A percentile compares a stretch with the other conserved stretches of the same genome.
Evolutionary conservation across 2,888 invertebrate species (phyloP).

Genomic region (Meteorus cinctellus): DNA sequence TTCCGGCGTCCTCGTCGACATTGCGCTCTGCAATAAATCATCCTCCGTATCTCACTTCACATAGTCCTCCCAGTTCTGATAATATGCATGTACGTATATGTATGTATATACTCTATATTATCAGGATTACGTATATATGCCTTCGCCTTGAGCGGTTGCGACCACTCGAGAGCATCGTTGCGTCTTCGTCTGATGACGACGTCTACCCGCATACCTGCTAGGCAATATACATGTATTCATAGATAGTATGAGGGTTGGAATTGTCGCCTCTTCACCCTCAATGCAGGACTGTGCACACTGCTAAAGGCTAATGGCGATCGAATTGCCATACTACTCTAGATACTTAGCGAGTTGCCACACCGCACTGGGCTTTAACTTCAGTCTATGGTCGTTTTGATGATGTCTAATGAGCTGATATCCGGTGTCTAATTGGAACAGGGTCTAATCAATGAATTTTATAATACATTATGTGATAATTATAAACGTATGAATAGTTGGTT

Average conservation of each 20-base stretch:
- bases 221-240: neutral
- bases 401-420: slow-evolving; percentile 3
- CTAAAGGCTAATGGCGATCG: slow-evolving; percentile 46
- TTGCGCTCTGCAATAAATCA: slow-evolving; percentile 42
- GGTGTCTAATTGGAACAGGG: neutral
- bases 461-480: neutral
- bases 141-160: slow-evolving; percentile 3
- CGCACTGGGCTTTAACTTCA: neutral
- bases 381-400: neutral
- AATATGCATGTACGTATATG: neutral
- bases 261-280: slow-evolving; percentile 1
- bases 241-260: neutral
- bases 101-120: neutral
- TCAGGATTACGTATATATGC: neutral
- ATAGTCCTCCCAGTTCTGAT: neutral
- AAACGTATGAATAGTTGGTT: neutral
- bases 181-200: slow-evolving; percentile 2
- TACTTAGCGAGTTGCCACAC: slow-evolving; percentile 6
- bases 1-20: slow-evolving; percentile 45
- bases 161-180: neutral
- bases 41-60: slow-evolving; percentile 33
- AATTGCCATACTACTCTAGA: slow-evolving; percentile 48
- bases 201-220: neutral
- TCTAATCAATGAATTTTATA: neutral
- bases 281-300: neutral